These are phyloP conservation scores for Ochlodes sylvanus DNA, from an alignment of 2,888 invertebrate genomes.

Conservation along the genomic window DNA sequence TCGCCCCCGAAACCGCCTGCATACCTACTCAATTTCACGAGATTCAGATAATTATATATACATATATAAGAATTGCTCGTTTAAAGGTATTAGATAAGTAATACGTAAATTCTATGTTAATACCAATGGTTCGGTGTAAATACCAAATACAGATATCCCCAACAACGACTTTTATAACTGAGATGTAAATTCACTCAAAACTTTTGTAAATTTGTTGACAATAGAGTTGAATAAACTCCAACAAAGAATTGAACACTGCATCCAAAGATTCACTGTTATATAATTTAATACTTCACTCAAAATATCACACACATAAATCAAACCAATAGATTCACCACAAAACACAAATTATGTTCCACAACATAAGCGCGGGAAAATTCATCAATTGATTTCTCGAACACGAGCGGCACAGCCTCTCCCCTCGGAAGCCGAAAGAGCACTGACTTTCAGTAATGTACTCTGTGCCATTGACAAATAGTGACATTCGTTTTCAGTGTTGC, in stretches of 20 bases:
- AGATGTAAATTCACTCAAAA: too few relatives aligned
- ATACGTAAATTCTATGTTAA: too few relatives aligned
- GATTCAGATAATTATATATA: too few relatives aligned
- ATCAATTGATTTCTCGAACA: constrained; percentile 1
- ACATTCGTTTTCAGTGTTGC: constrained; percentile 13
- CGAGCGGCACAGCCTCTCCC: constrained; percentile 7
- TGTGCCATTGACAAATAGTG: constrained; percentile 12
- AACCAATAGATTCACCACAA: neutral
- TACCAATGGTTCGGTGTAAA: too few relatives aligned
- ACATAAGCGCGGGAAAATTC: constrained; percentile 19
- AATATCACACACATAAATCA: neutral
- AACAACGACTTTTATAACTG: too few relatives aligned
- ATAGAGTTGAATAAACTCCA: neutral
- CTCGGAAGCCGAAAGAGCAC: neutral
- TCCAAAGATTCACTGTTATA: neutral
- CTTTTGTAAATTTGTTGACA: too few relatives aligned
- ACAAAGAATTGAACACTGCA: constrained; percentile 13
- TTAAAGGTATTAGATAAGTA: too few relatives aligned
- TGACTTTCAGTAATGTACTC: constrained; percentile 4
- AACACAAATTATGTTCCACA: neutral
- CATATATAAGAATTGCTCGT: too few relatives aligned
- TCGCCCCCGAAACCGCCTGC: too few relatives aligned
- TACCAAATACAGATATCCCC: too few relatives aligned
- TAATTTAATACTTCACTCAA: neutral
- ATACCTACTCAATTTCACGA: too few relatives aligned